A percentile compares a stretch with the other conserved stretches of the same genome.
Conservation (phyloP, 2,113 vertebrate genomes). For the Tyto alba region DNA sequence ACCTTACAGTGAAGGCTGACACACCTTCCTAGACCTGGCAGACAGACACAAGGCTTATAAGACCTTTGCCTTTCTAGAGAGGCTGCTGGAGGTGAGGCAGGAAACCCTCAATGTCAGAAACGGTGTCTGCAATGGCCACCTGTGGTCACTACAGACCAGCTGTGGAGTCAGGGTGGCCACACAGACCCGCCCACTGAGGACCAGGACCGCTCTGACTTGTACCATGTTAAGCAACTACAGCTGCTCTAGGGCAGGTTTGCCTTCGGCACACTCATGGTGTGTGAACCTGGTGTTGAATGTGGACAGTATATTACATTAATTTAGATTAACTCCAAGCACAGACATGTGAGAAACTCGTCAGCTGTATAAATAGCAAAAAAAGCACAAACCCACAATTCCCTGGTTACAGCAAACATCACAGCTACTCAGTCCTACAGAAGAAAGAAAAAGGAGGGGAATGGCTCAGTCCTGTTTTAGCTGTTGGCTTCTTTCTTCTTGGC, state of each 20-base stretch:
- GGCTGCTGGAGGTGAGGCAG: neutral
- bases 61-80: neutral
- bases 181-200: neutral
- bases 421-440: neutral
- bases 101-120: neutral
- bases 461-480: neutral
- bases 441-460: neutral
- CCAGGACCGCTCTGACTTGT: neutral
- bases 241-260: neutral
- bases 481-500: neutral
- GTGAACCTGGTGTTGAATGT: accelerated
- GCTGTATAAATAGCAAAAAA: neutral
- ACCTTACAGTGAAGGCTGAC: neutral
- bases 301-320: neutral
- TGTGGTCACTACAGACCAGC: neutral
- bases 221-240: neutral
- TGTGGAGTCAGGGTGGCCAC: accelerated
- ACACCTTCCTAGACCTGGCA: neutral
- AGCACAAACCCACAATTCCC: neutral
- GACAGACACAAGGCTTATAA: neutral
- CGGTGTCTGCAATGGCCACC: neutral
- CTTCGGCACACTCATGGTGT: neutral
- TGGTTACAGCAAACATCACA: neutral
- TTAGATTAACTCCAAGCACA: neutral
- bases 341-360: neutral